Evolutionary conservation across 1,140 invertebrate genomes (phyloP).

Genomic region (Cotesia chilonis): DNA sequence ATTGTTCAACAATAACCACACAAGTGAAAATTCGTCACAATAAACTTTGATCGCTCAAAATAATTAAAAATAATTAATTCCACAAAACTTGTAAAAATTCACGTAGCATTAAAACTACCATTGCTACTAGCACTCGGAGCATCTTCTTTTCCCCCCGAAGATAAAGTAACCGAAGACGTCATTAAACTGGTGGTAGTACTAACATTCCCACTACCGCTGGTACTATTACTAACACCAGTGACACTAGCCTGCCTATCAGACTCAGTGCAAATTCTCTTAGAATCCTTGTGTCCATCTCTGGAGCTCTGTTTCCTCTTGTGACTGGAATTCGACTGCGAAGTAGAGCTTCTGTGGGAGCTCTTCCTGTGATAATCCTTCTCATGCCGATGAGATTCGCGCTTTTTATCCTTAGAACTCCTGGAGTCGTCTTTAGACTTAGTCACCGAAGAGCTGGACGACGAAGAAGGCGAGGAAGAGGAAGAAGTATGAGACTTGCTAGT

Average conservation of each 20-base stretch:
- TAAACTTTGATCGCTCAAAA: too few species aligned
- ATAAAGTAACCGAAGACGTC: neutral
- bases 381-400: slow-evolving; percentile 37
- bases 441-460: neutral
- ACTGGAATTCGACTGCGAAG: slow-evolving; percentile 47
- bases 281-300: slow-evolving; percentile 41
- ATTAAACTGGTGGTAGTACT: neutral
- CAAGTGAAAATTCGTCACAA: too few species aligned
- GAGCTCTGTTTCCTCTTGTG: slow-evolving; percentile 52
- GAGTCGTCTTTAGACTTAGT: slow-evolving; percentile 39
- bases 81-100: too few species aligned
- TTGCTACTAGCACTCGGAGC: slow-evolving; percentile 13
- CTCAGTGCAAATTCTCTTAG: slow-evolving; percentile 45
- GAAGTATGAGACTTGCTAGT: slow-evolving; percentile 23
- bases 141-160: neutral
- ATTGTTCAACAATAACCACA: too few species aligned
- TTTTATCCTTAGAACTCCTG: slow-evolving; percentile 40
- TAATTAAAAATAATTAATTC: too few species aligned
- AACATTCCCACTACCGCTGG: neutral
- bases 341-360: slow-evolving; percentile 36
- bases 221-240: neutral
- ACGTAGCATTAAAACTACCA: slow-evolving; percentile 9
- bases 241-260: neutral
- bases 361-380: slow-evolving; percentile 31
- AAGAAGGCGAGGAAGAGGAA: slow-evolving; percentile 17